A percentile compares a stretch with the other conserved stretches of the same genome.
Conservation (phyloP, 2,797 vertebrate species). For the Podarcis siculus region DNA sequence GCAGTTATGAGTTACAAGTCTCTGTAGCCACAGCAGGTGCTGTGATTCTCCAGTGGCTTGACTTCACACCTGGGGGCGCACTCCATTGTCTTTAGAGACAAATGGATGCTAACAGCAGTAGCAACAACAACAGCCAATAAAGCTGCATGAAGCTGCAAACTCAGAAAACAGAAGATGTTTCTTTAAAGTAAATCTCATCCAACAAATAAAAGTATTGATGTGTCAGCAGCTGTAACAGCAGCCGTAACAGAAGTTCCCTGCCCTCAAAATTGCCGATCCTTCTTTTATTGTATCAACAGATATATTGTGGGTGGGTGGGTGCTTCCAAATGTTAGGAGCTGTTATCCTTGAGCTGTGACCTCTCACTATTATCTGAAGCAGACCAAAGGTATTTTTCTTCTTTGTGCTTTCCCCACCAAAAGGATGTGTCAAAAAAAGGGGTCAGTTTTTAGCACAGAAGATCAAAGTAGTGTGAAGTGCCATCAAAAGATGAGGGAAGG, state of each 20-base stretch:
- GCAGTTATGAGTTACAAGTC: no score
- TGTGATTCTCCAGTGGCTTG: no score
- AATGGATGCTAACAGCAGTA: no score
- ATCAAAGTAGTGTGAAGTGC: conserved; percentile 8
- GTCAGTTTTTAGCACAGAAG: neutral
- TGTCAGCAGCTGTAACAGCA: conserved; percentile 37
- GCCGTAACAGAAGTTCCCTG: conserved; percentile 11
- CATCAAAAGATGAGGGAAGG: neutral
- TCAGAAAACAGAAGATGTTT: conserved; percentile 49
- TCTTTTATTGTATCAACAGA: conserved; percentile 25
- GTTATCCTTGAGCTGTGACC: neutral
- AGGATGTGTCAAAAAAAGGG: neutral
- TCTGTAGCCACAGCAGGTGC: no score
- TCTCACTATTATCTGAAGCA: neutral
- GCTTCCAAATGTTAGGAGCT: neutral
- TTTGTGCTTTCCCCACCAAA: neutral
- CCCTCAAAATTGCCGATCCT: conserved; percentile 2
- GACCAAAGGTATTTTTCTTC: neutral
- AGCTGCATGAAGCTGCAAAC: conserved; percentile 32
- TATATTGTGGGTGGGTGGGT: neutral
- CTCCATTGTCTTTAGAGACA: no score
- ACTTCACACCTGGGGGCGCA: no score
- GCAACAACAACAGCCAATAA: conserved; percentile 8
- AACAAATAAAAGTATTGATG: conserved; percentile 56
- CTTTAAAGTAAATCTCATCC: conserved; percentile 53